These are phyloP conservation scores for Diarsia brunnea DNA, from an alignment of 2,888 invertebrate genomes.

Conservation along the genomic window DNA sequence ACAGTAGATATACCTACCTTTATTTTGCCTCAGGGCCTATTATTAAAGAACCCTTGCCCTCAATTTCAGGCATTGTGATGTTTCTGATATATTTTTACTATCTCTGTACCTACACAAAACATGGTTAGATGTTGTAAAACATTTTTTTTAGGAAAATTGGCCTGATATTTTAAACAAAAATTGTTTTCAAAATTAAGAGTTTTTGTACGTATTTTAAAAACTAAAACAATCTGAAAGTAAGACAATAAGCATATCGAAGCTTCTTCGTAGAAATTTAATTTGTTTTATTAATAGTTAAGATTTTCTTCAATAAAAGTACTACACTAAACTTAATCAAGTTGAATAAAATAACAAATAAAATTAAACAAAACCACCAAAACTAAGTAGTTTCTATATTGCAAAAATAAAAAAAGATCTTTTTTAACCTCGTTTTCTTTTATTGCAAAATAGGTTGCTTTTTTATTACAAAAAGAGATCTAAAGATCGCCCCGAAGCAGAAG, in stretches of 20 bases:
- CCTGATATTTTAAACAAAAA: neutral
- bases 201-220: neutral
- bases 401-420: conserved; percentile 37
- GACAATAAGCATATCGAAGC: neutral
- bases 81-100: conserved; percentile 46
- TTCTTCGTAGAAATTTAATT: neutral
- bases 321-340: neutral
- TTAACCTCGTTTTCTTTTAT: conserved; percentile 36
- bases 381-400: conserved; percentile 45
- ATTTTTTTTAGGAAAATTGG: neutral
- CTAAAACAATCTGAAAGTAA: neutral
- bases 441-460: conserved; percentile 49
- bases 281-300: neutral
- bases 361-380: conserved; percentile 31
- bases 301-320: neutral
- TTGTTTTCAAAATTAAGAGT: neutral
- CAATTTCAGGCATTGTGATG: conserved; percentile 26
- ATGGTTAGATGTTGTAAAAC: neutral
- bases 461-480: conserved; percentile 54
- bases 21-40: conserved; percentile 62
- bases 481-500: conserved; percentile 47
- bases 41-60: conserved; percentile 51
- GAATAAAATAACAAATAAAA: conserved; percentile 30
- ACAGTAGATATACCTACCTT: conserved; percentile 41
- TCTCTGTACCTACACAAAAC: conserved; percentile 14